Conservation (phyloP, 2,888 invertebrate genomes). For the Rhaphigaster nebulosa region DNA sequence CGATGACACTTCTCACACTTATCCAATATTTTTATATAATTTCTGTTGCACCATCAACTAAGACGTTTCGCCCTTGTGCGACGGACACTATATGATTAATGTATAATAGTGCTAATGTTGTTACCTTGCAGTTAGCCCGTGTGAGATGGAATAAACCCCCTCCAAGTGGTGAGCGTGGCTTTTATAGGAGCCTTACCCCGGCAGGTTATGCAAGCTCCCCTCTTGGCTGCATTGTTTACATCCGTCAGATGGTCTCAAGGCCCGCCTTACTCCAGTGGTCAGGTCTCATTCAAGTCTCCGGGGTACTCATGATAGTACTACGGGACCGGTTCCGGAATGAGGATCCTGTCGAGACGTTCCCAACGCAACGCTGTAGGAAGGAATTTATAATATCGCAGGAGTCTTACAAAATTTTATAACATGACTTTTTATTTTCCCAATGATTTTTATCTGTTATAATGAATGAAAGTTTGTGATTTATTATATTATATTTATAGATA, state of each 20-base stretch:
- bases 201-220: constrained; percentile 6
- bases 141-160: constrained; percentile 51
- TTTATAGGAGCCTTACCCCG: constrained; percentile 43
- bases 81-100: constrained; percentile 44
- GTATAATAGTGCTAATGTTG: constrained; percentile 39
- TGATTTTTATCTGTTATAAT: no score
- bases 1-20: constrained; percentile 27
- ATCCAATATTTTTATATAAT: background rate
- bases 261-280: background rate
- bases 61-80: background rate
- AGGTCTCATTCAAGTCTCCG: background rate
- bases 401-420: no score
- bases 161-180: constrained; percentile 1
- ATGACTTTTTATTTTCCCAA: no score
- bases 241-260: constrained; percentile 33
- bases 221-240: background rate
- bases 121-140: constrained; percentile 54
- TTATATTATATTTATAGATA: no score
- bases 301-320: background rate
- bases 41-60: background rate
- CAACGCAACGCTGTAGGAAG: background rate
- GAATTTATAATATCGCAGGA: background rate
- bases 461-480: no score
- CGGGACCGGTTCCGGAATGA: background rate
- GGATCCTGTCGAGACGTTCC: background rate